Conservation (phyloP, 2,888 invertebrate genomes). For the Anodontia alba region DNA sequence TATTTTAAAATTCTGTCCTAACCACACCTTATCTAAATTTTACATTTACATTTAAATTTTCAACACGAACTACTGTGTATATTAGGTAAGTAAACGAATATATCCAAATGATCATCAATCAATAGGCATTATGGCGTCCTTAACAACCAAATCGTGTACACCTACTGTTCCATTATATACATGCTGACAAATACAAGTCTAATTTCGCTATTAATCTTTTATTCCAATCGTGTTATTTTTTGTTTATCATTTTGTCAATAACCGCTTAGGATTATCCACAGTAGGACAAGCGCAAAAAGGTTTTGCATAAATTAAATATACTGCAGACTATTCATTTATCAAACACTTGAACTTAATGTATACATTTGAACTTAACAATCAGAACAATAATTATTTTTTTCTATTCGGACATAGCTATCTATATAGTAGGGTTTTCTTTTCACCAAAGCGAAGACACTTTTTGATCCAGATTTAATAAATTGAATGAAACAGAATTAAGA, state of each 20-base stretch:
- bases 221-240: slow-evolving; percentile 11
- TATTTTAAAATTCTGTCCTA: not conserved
- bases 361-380: too few relatives aligned
- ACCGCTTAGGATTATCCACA: not conserved
- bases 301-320: too few relatives aligned
- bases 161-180: not conserved
- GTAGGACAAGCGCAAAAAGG: not conserved
- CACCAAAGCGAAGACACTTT: too few relatives aligned
- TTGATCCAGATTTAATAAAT: too few relatives aligned
- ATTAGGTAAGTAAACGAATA: slow-evolving; percentile 21
- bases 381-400: too few relatives aligned
- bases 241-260: slow-evolving; percentile 5
- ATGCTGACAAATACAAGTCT: not conserved
- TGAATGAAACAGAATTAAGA: too few relatives aligned
- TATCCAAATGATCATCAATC: slow-evolving; percentile 36
- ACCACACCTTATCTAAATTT: not conserved
- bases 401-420: too few relatives aligned
- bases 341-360: too few relatives aligned
- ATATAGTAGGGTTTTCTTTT: too few relatives aligned
- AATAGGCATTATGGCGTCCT: slow-evolving; percentile 42
- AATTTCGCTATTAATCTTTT: slow-evolving; percentile 7
- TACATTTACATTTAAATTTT: slow-evolving; percentile 13
- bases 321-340: too few relatives aligned
- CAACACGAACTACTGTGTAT: not conserved
- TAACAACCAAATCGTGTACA: slow-evolving; percentile 37